Conservation (phyloP, 2,888 invertebrate genomes). For the Agriopis aurantiaria region DNA sequence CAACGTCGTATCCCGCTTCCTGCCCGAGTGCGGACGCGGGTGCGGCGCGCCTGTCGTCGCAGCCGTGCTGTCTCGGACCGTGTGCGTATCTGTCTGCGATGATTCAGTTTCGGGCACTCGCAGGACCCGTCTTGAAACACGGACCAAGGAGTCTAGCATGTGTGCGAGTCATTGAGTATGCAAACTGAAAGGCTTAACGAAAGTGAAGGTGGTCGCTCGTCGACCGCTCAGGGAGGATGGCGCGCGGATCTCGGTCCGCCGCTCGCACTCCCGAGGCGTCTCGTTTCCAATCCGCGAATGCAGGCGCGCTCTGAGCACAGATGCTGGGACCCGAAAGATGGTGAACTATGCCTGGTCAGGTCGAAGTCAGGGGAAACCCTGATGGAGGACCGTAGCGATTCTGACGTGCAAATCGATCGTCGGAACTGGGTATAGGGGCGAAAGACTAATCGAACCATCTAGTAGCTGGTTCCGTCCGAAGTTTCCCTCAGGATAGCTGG, state of each 20-base stretch:
- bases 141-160: slow-evolving; percentile 80
- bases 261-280: slow-evolving; percentile 87
- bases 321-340: slow-evolving; percentile 91
- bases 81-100: slow-evolving; percentile 67
- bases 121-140: slow-evolving; percentile 90
- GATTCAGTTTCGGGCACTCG: slow-evolving; percentile 77
- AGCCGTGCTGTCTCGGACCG: slow-evolving; percentile 62
- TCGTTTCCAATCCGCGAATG: slow-evolving; percentile 73
- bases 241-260: slow-evolving; percentile 65
- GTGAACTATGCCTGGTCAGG: slow-evolving; percentile 91
- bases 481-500: slow-evolving; percentile 92
- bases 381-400: slow-evolving; percentile 91
- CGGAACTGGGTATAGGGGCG: slow-evolving; percentile 91
- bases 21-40: slow-evolving; percentile 61
- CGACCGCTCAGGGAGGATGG: slow-evolving; percentile 77
- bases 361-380: slow-evolving; percentile 90
- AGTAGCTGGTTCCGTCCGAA: slow-evolving; percentile 92
- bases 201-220: slow-evolving; percentile 81
- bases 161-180: slow-evolving; percentile 89
- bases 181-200: slow-evolving; percentile 89
- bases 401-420: slow-evolving; percentile 94
- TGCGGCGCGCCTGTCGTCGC: slow-evolving; percentile 52
- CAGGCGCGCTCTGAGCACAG: slow-evolving; percentile 88
- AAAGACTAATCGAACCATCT: slow-evolving; percentile 92
- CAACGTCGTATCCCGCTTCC: slow-evolving; percentile 56